A percentile compares a stretch with the other conserved stretches of the same genome.
Evolutionary conservation across 2,113 vertebrate species (phyloP).

Genomic region (Meriones unguiculatus): DNA sequence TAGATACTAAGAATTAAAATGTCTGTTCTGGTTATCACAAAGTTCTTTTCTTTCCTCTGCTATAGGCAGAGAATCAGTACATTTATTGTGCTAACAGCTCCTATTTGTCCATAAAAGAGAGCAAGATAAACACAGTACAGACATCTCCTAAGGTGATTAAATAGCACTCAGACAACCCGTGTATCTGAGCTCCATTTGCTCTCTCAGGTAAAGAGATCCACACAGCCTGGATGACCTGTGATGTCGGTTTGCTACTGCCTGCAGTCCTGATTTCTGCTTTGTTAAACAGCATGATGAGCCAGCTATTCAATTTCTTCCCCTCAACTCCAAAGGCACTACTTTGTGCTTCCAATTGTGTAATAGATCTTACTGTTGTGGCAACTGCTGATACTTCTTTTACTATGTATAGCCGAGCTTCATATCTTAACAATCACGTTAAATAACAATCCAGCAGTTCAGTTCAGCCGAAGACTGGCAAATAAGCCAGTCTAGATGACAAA

Average conservation of each 20-base stretch:
- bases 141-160: conserved; percentile 80
- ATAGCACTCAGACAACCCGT: conserved; percentile 79
- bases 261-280: conserved; percentile 78
- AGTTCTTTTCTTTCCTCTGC: conserved; percentile 14
- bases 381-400: conserved; percentile 84
- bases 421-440: conserved; percentile 85
- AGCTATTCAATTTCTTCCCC: conserved; percentile 86
- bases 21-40: conserved; percentile 48
- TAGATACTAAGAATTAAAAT: conserved; percentile 13
- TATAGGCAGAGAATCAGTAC: neutral
- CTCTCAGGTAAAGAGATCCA: conserved; percentile 75
- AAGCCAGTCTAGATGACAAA: conserved; percentile 77
- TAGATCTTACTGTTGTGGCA: conserved; percentile 84
- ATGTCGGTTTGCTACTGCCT: conserved; percentile 80
- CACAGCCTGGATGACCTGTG: conserved; percentile 83
- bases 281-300: conserved; percentile 83
- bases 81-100: conserved; percentile 61
- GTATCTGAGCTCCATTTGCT: conserved; percentile 72
- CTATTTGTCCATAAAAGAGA: conserved; percentile 67
- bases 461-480: conserved; percentile 81
- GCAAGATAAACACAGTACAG: conserved; percentile 64
- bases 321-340: conserved; percentile 83
- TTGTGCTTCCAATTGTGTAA: conserved; percentile 86
- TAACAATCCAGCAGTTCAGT: conserved; percentile 82
- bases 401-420: conserved; percentile 81